Percentiles rank a stretch among this genome's conserved stretches.
These are phyloP conservation scores for Astyanax mexicanus DNA, from an alignment of 2,797 vertebrate species.

Conservation along the genomic window DNA sequence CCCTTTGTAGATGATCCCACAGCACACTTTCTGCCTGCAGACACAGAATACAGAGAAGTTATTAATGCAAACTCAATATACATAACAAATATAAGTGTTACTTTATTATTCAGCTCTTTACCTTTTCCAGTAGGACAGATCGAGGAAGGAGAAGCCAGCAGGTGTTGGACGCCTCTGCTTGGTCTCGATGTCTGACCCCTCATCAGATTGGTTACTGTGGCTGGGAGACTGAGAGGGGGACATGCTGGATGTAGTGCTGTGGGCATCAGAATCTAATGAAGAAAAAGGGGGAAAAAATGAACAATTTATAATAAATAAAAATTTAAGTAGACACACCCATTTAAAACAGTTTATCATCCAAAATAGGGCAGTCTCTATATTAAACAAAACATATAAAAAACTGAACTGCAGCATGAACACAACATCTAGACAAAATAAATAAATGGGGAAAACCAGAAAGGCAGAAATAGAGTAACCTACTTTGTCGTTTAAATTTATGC, in stretches of 20 bases:
- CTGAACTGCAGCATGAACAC: no score
- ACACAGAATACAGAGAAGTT: background rate
- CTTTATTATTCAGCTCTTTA: background rate
- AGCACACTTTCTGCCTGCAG: constrained; percentile 84
- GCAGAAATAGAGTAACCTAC: constrained; percentile 68
- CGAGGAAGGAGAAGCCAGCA: constrained; percentile 82
- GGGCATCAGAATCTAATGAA: constrained; percentile 81
- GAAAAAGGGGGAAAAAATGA: background rate
- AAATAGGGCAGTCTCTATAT: no score
- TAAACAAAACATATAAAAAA: no score
- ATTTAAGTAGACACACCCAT: no score
- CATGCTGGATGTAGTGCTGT: constrained; percentile 84
- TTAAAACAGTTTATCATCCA: no score
- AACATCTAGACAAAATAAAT: background rate
- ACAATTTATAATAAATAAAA: no score
- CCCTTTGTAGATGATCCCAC: constrained; percentile 85
- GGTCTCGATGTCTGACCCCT: constrained; percentile 83
- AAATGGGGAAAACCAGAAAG: no score
- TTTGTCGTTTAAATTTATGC: constrained; percentile 84
- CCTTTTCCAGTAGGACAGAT: constrained; percentile 87
- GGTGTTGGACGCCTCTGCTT: constrained; percentile 78
- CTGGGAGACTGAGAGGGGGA: constrained; percentile 85
- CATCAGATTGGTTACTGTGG: constrained; percentile 85
- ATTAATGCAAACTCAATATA: background rate
- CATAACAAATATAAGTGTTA: background rate